phyloP scores from a whole-genome alignment of 1,140 invertebrate species.

The Trichogramma pretiosum region DNA sequence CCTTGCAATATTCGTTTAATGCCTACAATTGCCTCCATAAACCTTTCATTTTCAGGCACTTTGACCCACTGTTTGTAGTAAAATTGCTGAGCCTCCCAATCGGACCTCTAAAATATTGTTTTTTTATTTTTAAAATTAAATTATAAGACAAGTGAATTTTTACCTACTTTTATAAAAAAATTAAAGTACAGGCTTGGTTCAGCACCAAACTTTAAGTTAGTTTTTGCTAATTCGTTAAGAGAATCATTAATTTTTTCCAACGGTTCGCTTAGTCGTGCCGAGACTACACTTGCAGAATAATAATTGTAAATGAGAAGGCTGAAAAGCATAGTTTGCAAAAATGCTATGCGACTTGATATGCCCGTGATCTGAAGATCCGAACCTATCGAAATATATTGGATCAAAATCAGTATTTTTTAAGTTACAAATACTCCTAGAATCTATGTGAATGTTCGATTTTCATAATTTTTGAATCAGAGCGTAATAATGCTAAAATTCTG shows the following conservation, averaged over 20 bases:
- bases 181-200: slow-evolving; percentile 31
- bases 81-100: slow-evolving; percentile 19
- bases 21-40: slow-evolving; percentile 10
- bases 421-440: too few species aligned
- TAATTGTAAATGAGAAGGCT: slow-evolving; percentile 36
- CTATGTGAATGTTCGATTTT: too few species aligned
- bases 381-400: too few species aligned
- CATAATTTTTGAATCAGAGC: too few species aligned
- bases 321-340: slow-evolving; percentile 29
- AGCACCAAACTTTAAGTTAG: slow-evolving; percentile 26
- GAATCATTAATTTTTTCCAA: slow-evolving; percentile 38
- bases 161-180: slow-evolving; percentile 30
- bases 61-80: slow-evolving; percentile 12
- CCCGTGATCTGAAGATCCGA: slow-evolving; percentile 21
- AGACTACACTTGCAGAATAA: slow-evolving; percentile 36
- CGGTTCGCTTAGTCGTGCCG: slow-evolving; percentile 34
- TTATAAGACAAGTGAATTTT: slow-evolving; percentile 15
- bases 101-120: slow-evolving; percentile 10
- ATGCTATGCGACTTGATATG: slow-evolving; percentile 25
- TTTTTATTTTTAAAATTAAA: background rate
- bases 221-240: slow-evolving; percentile 27
- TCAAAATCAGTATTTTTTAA: too few species aligned
- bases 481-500: too few species aligned
- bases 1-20: slow-evolving; percentile 15
- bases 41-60: slow-evolving; percentile 17